Evolutionary conservation across 2,797 vertebrate genomes (phyloP).

Genomic region (Simalia tracyae): DNA sequence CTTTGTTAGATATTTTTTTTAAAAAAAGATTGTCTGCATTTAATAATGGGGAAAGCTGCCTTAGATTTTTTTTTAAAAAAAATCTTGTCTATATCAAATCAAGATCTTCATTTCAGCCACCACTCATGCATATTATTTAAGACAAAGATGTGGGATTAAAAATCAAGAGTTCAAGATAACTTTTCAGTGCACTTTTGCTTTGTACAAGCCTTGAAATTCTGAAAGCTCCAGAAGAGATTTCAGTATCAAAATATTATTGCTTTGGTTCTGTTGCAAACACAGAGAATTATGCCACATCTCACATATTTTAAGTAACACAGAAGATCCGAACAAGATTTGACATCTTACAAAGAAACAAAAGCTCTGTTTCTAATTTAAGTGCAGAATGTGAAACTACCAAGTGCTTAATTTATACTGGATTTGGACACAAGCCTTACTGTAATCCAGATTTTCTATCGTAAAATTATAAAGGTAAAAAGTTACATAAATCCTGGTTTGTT

Average conservation of each 20-base stretch:
- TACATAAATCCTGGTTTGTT: constrained; percentile 67
- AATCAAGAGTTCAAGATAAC: constrained; percentile 62
- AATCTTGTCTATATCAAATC: constrained; percentile 56
- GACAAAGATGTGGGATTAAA: constrained; percentile 75
- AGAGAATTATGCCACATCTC: constrained; percentile 66
- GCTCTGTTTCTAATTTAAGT: constrained; percentile 71
- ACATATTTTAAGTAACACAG: constrained; percentile 67
- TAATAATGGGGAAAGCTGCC: constrained; percentile 74
- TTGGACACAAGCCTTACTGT: constrained; percentile 69
- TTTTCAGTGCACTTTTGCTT: constrained; percentile 71
- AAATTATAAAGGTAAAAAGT: constrained; percentile 76
- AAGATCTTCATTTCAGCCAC: constrained; percentile 63
- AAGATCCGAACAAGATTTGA: constrained; percentile 72
- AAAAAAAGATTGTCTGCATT: constrained; percentile 80
- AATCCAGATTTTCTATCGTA: constrained; percentile 72
- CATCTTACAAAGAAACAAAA: constrained; percentile 73
- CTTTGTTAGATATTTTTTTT: constrained; percentile 63
- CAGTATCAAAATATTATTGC: constrained; percentile 76
- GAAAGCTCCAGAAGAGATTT: constrained; percentile 68
- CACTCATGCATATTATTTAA: constrained; percentile 70
- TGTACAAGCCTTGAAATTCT: constrained; percentile 70
- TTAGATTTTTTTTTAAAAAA: constrained; percentile 39
- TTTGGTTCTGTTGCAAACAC: constrained; percentile 78
- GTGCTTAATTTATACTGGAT: constrained; percentile 76
- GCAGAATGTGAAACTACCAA: constrained; percentile 77